Conservation (phyloP, 2,113 vertebrate genomes). For the Psittacula cyanocephala region DNA sequence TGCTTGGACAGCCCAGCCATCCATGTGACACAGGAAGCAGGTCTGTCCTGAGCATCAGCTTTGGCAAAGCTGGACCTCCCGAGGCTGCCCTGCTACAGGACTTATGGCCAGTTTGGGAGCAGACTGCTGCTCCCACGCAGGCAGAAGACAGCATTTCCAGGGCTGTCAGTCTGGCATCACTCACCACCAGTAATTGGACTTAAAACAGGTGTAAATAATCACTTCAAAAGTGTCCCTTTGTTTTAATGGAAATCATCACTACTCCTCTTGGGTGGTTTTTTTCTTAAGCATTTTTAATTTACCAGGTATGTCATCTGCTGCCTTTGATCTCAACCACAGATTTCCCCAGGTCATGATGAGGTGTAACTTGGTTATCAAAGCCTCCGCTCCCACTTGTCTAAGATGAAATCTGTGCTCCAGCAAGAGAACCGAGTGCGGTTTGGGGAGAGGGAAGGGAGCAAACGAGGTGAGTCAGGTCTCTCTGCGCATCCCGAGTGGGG, state of each 20-base stretch:
- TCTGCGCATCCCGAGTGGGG: accelerated
- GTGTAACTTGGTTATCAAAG: not conserved
- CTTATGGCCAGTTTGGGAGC: accelerated
- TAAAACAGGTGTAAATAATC: not conserved
- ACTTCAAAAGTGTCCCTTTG: not conserved
- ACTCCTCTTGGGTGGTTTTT: not conserved
- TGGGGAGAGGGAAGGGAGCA: not conserved
- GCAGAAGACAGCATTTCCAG: not conserved
- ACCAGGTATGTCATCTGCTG: not conserved
- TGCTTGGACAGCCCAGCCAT: accelerated
- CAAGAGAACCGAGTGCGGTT: not conserved
- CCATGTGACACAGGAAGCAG: not conserved
- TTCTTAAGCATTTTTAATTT: not conserved
- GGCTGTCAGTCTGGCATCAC: not conserved
- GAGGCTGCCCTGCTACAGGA: not conserved
- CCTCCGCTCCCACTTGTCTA: not conserved
- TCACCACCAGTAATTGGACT: not conserved
- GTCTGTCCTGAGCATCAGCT: not conserved
- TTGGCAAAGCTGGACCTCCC: not conserved
- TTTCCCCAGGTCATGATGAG: not conserved
- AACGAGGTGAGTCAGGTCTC: not conserved
- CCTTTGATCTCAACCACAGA: not conserved
- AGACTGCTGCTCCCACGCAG: accelerated
- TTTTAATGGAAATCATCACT: not conserved
- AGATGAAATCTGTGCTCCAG: not conserved